These are phyloP conservation scores for Seriola dumerili DNA, from an alignment of 2,113 vertebrate genomes.

Conservation along the genomic window DNA sequence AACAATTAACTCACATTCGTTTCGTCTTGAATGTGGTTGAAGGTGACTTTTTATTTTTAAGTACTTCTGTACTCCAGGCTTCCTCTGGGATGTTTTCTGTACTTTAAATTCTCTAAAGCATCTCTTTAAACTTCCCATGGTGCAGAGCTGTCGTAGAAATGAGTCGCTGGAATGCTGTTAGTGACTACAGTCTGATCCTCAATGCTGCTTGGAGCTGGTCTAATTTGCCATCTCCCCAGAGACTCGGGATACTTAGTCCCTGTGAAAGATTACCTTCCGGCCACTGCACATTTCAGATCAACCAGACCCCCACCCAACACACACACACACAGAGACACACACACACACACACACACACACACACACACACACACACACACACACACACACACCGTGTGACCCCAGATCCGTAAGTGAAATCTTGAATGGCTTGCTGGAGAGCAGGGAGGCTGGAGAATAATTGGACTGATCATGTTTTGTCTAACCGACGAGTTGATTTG, in stretches of 20 bases:
- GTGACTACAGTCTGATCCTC: conserved; percentile 25
- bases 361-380: no score
- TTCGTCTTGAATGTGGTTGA: background rate
- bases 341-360: no score
- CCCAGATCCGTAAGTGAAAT: no score
- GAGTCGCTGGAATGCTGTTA: conserved; percentile 35
- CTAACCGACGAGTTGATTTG: background rate
- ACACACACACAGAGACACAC: no score
- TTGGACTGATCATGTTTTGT: background rate
- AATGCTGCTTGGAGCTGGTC: conserved; percentile 31
- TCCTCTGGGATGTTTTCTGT: conserved; percentile 7
- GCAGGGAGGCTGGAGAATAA: no score
- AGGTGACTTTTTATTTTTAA: conserved; percentile 5
- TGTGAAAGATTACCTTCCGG: conserved; percentile 78
- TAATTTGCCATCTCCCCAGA: conserved; percentile 69
- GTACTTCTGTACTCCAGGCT: background rate
- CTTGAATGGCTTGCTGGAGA: no score
- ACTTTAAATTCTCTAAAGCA: conserved; percentile 10
- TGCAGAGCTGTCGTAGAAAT: conserved; percentile 14
- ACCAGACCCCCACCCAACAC: conserved; percentile 4
- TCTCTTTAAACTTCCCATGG: conserved; percentile 10
- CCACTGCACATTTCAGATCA: conserved; percentile 66
- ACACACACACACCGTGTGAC: no score
- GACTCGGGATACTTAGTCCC: conserved; percentile 74
- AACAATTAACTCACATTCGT: background rate